Evolutionary conservation across 1,140 invertebrate genomes (phyloP), one percentile per base, ranked within the genome.

Genomic region (Ruditapes philippinarum): DNA sequence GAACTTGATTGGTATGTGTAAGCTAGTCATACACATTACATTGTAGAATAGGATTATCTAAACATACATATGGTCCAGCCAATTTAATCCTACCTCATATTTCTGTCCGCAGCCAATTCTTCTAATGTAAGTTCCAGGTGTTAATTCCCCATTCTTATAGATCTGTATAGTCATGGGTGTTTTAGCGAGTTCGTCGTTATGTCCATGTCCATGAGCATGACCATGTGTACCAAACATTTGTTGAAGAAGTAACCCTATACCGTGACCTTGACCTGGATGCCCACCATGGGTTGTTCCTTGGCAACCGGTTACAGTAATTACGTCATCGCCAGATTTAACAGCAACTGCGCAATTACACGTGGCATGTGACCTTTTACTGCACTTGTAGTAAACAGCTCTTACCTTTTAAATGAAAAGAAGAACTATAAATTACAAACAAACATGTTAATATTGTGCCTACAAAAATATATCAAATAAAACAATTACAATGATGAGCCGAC

Each of bases 301-400:
- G 85, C 94, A 95, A 68, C 91, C 90, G 51, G 90, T 91, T 22
- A 95, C 91, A 9, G 91, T 91, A 40, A 95, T 95, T 88, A 95
- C 94, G 79, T 95, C 95, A 94, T 95, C 95, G 70, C 94, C 94
- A 45, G 94, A 94, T 83, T 91, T 92, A 7, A 95, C 91, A 14
- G 94, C 94, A 14, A 94, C 94, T n/a, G 92, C 95, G 89, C 95
- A 95, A 85, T 95, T 95, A 87, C 95, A 95, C 14, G 94, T 91
- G 11, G 92, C 90, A 14, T 90, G 57, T 22, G 88, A 65, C 38
- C 82, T 38, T 22, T 36, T 81, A 40, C 86, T 91, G 36, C 92
- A 93, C 36, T 91, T 91, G 9, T 68, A 73, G 54, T 93, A 92
- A 3, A 78, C 36, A 11, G 90, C 91, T 68, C 93, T 70, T 14